Evolutionary conservation across 2,797 vertebrate species (phyloP).

Genomic region (Heteromormyrus szaboi): DNA sequence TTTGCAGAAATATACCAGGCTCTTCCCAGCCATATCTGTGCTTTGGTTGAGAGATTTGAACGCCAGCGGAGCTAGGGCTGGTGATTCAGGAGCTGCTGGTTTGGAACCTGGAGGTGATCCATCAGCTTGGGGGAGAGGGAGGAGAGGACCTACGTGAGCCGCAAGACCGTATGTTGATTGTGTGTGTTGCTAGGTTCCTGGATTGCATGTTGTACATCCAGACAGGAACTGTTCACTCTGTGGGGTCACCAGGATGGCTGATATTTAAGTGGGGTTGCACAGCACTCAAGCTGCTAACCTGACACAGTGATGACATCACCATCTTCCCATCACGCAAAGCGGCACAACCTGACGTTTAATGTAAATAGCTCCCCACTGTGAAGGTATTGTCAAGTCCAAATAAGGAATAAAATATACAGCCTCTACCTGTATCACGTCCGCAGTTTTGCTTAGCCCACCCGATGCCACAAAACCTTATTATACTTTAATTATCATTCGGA

Average conservation of each 20-base stretch:
- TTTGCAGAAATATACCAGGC: not conserved
- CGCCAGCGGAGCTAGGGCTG: not conserved
- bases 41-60: not conserved
- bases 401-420: not conserved
- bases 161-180: not conserved
- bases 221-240: not conserved
- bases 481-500: not conserved
- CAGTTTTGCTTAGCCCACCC: not conserved
- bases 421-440: not conserved
- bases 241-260: not conserved
- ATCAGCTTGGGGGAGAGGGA: no score
- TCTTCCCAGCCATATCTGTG: not conserved
- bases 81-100: not conserved
- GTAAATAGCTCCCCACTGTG: not conserved
- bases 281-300: not conserved
- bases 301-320: not conserved
- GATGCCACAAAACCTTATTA: not conserved
- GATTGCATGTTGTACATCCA: not conserved
- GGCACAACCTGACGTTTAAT: not conserved
- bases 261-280: not conserved
- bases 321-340: not conserved
- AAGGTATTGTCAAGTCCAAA: not conserved
- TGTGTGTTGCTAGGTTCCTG: not conserved
- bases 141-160: not conserved
- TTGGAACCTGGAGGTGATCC: not conserved